A percentile compares a stretch with the other conserved stretches of the same genome.
These are phyloP conservation scores for Aquatica leii DNA, from an alignment of 2,888 invertebrate species.

Conservation along the genomic window DNA sequence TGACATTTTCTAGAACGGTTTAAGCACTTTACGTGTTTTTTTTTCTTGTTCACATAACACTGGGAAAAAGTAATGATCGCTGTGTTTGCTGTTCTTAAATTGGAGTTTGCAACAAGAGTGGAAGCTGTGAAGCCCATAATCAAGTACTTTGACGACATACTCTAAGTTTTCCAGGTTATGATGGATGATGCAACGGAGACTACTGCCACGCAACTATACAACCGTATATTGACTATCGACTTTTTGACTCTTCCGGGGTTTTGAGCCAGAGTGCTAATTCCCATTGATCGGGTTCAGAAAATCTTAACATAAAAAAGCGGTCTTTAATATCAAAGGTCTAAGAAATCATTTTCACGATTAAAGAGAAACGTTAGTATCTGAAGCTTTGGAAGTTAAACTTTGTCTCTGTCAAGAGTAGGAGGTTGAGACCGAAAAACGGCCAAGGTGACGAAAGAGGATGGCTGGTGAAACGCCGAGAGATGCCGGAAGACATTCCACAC, in stretches of 20 bases:
- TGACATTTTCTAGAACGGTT: too few relatives aligned
- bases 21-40: not conserved
- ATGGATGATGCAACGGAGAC: not conserved
- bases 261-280: not conserved
- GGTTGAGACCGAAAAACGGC: conserved; percentile 1
- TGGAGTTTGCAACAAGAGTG: not conserved
- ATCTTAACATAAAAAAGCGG: not conserved
- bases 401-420: conserved; percentile 1
- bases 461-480: not conserved
- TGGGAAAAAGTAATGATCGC: not conserved
- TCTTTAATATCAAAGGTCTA: not conserved
- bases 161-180: not conserved
- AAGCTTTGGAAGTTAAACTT: not conserved
- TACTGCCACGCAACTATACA: not conserved
- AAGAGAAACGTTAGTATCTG: too few relatives aligned
- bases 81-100: not conserved
- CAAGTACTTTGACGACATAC: not conserved
- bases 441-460: not conserved
- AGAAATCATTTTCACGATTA: not conserved
- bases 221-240: too few relatives aligned
- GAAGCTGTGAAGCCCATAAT: not conserved
- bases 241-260: not conserved
- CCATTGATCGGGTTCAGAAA: not conserved
- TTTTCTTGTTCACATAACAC: not conserved
- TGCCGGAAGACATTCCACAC: not conserved